A percentile compares a stretch with the other conserved stretches of the same genome.
phyloP scores from a whole-genome alignment of 2,113 vertebrate species.

The Bubo blakistoni region DNA sequence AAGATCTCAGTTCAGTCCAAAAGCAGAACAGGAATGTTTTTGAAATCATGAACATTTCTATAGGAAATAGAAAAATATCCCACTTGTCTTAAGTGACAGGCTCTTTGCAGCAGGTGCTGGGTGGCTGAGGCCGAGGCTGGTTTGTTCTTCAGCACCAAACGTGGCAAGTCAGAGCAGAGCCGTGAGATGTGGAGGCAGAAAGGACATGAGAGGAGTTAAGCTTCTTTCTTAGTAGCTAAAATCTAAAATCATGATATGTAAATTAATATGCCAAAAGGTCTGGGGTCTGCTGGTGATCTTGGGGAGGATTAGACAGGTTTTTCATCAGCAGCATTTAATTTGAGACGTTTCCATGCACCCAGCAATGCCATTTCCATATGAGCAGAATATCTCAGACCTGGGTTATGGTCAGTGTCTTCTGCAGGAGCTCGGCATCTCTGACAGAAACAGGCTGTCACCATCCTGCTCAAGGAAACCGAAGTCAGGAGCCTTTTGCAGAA shows the following conservation, averaged over 20 bases:
- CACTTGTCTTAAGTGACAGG: not conserved
- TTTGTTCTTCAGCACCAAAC: not conserved
- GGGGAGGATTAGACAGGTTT: not conserved
- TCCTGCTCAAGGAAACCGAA: too few species aligned
- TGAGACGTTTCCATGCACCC: not conserved
- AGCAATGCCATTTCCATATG: not conserved
- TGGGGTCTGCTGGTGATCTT: not conserved
- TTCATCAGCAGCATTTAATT: not conserved
- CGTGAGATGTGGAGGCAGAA: not conserved
- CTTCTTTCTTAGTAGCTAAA: not conserved
- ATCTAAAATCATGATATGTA: not conserved
- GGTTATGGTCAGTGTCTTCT: rapidly evolving
- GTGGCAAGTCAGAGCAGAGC: not conserved
- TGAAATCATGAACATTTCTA: not conserved
- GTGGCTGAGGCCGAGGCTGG: not conserved
- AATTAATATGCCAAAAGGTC: not conserved
- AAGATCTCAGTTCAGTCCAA: not conserved
- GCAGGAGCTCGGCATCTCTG: not conserved
- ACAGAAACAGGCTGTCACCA: rapidly evolving
- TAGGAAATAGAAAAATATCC: not conserved
- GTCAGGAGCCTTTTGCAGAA: not conserved
- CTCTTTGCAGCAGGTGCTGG: not conserved
- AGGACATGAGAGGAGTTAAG: not conserved
- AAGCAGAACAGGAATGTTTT: not conserved
- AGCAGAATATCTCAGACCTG: not conserved